Evolutionary conservation across 2,113 vertebrate genomes (phyloP).

Genomic region (Melanotaenia duboulayi): DNA sequence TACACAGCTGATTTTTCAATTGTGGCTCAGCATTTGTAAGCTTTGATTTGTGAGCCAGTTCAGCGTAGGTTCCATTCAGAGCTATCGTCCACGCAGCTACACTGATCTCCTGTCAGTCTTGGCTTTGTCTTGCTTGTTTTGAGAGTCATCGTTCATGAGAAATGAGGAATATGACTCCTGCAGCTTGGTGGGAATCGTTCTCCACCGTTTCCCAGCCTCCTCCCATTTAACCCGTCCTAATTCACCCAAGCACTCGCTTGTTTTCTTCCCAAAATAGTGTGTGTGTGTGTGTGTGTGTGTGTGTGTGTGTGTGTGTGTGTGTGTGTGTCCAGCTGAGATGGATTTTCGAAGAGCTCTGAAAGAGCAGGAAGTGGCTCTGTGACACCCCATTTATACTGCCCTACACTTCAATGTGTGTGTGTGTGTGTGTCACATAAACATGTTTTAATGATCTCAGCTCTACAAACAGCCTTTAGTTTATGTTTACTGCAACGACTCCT

Average conservation of each 20-base stretch:
- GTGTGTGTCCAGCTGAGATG: conserved; percentile 65
- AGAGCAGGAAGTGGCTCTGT: conserved; percentile 77
- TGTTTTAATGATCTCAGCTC: neutral
- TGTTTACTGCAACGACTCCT: neutral
- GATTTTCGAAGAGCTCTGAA: conserved; percentile 68
- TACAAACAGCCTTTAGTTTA: neutral
- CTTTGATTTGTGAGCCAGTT: too few relatives aligned
- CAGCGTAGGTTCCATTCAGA: too few relatives aligned
- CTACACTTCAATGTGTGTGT: conserved; percentile 57
- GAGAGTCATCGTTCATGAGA: too few relatives aligned
- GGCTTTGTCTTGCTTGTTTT: too few relatives aligned
- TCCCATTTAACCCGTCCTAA: neutral
- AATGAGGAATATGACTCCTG: neutral
- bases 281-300: neutral
- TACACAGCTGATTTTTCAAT: too few relatives aligned
- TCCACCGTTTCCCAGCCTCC: neutral
- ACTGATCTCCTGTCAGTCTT: too few relatives aligned
- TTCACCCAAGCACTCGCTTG: neutral
- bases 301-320: neutral
- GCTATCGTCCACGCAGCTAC: too few relatives aligned
- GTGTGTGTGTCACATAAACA: conserved; percentile 32
- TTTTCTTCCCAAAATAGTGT: neutral
- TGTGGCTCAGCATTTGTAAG: too few relatives aligned
- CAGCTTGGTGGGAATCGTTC: neutral
- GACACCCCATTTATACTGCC: conserved; percentile 65